Evolutionary conservation across 2,113 vertebrate genomes (phyloP).

Genomic region (Siniperca knerii): DNA sequence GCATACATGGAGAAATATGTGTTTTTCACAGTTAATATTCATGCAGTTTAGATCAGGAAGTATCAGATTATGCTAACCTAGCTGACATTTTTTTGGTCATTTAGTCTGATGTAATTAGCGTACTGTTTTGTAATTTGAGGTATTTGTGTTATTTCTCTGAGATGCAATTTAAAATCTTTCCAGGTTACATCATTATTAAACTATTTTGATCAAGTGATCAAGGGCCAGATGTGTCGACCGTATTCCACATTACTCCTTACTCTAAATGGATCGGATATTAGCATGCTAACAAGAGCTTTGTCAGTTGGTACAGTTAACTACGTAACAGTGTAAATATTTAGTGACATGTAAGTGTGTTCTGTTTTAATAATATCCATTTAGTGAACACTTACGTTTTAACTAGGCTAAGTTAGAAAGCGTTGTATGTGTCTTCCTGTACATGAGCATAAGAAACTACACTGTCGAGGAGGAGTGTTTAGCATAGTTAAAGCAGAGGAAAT

Average conservation of each 20-base stretch:
- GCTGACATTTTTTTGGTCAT: background rate
- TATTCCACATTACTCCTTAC: background rate
- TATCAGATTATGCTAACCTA: background rate
- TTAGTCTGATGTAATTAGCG: background rate
- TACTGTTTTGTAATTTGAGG: background rate
- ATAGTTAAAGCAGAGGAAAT: slow-evolving; percentile 38
- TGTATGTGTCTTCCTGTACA: background rate
- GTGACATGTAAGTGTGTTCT: no score
- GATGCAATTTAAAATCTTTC: background rate
- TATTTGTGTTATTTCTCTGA: background rate
- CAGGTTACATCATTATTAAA: no score
- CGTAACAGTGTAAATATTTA: no score
- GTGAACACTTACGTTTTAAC: background rate
- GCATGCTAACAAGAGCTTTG: background rate
- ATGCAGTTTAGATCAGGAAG: background rate
- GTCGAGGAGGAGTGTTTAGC: background rate
- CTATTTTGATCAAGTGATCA: background rate
- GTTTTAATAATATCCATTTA: no score
- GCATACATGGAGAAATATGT: background rate
- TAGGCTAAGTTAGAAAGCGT: background rate
- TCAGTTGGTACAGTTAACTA: background rate
- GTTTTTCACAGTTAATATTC: background rate
- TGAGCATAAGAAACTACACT: background rate
- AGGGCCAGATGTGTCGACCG: no score
- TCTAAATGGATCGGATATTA: background rate